Conservation (phyloP, 2,113 vertebrate species). For the Campylomormyrus numenius region DNA sequence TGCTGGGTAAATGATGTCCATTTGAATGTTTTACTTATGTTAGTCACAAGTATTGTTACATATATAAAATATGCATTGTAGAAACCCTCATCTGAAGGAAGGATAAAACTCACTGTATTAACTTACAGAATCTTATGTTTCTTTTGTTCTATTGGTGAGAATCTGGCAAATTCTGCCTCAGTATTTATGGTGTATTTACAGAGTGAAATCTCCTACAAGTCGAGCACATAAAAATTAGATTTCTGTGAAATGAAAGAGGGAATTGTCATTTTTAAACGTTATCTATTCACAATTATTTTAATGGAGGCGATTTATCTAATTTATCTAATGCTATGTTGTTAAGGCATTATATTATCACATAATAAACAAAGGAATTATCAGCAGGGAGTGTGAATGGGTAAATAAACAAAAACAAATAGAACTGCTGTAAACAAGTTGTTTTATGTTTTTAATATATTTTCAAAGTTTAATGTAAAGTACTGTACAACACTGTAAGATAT, state of each 20-base stretch:
- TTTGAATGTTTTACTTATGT: background rate
- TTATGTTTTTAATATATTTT: background rate
- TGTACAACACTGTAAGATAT: background rate
- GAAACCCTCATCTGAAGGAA: background rate
- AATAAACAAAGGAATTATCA: background rate
- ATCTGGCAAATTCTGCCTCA: background rate
- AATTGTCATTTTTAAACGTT: background rate
- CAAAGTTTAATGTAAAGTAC: background rate
- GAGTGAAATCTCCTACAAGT: background rate
- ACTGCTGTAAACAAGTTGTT: background rate
- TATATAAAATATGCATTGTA: background rate
- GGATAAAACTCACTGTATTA: background rate
- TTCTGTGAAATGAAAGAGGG: background rate
- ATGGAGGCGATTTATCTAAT: background rate
- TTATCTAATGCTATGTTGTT: background rate
- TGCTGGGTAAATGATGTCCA: background rate
- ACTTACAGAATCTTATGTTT: background rate
- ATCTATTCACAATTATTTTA: background rate
- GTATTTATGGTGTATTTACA: background rate
- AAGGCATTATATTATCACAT: background rate
- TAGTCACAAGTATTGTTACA: background rate
- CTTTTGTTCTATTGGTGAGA: background rate
- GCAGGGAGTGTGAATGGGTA: background rate
- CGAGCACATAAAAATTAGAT: background rate
- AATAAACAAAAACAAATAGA: background rate